phyloP scores from a whole-genome alignment of 2,888 invertebrate genomes.

The Drosophila imparisetae region DNA sequence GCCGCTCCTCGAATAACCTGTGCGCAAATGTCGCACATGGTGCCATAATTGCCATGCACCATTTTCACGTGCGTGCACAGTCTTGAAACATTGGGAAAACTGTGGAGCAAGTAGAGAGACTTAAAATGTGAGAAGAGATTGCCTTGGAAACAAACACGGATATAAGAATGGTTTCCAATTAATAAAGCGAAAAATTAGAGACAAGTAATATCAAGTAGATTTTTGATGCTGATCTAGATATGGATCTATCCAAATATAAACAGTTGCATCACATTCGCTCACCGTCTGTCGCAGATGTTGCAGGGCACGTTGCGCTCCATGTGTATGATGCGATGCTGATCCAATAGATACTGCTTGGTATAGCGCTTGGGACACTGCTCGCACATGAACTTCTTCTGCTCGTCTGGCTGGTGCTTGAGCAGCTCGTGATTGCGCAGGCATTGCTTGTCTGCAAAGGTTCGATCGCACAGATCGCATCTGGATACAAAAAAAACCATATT shows the following conservation, averaged over 20 bases:
- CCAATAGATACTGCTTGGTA: constrained; percentile 81
- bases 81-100: constrained; percentile 80
- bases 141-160: neutral
- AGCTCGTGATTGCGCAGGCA: constrained; percentile 83
- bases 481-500: neutral
- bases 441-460: constrained; percentile 80
- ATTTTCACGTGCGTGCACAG: constrained; percentile 79
- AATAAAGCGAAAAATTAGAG: neutral
- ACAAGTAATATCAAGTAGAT: neutral
- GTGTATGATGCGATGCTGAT: constrained; percentile 81
- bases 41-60: constrained; percentile 77
- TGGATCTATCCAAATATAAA: neutral
- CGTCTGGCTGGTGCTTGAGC: constrained; percentile 83
- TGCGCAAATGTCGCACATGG: constrained; percentile 83
- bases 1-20: constrained; percentile 83
- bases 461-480: constrained; percentile 76
- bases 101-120: constrained; percentile 26
- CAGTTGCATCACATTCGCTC: constrained; percentile 38
- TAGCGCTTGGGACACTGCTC: constrained; percentile 82
- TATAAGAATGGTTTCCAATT: neutral
- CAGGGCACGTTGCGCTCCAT: constrained; percentile 78
- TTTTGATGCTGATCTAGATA: neutral
- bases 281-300: constrained; percentile 82
- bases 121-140: neutral
- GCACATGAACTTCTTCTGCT: constrained; percentile 81